These are phyloP conservation scores for Caerostris darwini DNA, from an alignment of 1,140 invertebrate genomes.

Conservation along the genomic window DNA sequence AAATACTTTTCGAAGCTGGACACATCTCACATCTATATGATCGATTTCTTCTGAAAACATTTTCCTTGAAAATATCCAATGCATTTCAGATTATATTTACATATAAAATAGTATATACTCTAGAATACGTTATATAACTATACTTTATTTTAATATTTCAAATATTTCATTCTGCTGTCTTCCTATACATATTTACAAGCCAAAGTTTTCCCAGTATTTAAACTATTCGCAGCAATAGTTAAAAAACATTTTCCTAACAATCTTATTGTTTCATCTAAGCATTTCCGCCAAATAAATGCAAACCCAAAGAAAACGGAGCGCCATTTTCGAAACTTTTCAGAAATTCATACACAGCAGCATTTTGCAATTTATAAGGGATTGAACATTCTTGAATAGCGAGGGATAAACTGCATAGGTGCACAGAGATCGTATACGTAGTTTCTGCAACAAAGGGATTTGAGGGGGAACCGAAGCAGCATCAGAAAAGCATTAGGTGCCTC, in stretches of 20 bases:
- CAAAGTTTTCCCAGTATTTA: neutral
- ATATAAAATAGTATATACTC: no score
- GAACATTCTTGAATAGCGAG: neutral
- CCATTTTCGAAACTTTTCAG: neutral
- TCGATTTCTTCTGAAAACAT: no score
- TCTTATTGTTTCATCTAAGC: neutral
- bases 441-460: conserved; percentile 3
- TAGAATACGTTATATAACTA: no score
- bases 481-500: neutral
- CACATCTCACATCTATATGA: no score
- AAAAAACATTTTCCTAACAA: neutral
- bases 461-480: neutral
- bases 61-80: no score
- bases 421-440: neutral
- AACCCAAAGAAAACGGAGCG: neutral
- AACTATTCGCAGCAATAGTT: conserved; percentile 5
- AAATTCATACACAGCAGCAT: neutral
- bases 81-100: no score
- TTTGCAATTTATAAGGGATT: conserved; percentile 14
- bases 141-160: no score
- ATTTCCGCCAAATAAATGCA: neutral
- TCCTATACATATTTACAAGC: no score
- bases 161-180: no score
- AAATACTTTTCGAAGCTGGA: no score
- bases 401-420: neutral